phyloP scores from a whole-genome alignment of 2,888 invertebrate species.

The Eubasilissa splendida region DNA sequence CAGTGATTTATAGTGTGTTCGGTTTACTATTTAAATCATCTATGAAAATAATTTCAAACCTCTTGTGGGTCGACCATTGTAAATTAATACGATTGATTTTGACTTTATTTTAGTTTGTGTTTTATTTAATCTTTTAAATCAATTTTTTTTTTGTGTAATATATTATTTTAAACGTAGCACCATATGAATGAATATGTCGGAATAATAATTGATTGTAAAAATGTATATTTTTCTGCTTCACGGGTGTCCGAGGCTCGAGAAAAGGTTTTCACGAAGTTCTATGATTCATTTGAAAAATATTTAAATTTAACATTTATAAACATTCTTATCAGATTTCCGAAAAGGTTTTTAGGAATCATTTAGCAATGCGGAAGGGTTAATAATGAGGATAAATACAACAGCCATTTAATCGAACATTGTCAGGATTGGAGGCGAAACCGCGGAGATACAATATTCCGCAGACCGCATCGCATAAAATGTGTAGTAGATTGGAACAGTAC shows the following conservation, averaged over 20 bases:
- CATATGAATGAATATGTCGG: neutral
- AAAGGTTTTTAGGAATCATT: too few species aligned
- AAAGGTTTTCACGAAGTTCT: neutral
- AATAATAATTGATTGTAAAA: neutral
- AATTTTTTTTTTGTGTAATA: neutral
- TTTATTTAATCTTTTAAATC: neutral
- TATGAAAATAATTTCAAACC: constrained; percentile 19
- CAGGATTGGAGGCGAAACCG: too few species aligned
- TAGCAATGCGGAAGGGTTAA: too few species aligned
- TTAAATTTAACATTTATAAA: too few species aligned
- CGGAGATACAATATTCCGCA: too few species aligned
- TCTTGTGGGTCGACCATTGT: constrained; percentile 23
- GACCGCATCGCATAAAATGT: too few species aligned
- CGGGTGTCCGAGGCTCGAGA: neutral
- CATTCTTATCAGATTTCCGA: too few species aligned
- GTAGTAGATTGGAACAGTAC: too few species aligned
- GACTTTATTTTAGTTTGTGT: constrained; percentile 15
- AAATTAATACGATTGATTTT: constrained; percentile 32
- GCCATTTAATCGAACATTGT: too few species aligned
- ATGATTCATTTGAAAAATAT: too few species aligned
- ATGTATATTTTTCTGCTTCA: constrained; percentile 2
- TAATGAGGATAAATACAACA: too few species aligned
- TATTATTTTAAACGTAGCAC: neutral
- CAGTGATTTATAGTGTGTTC: constrained; percentile 44
- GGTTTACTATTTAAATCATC: constrained; percentile 22